phyloP scores from a whole-genome alignment of 2,888 invertebrate genomes.

The Slavum lentiscoides region DNA sequence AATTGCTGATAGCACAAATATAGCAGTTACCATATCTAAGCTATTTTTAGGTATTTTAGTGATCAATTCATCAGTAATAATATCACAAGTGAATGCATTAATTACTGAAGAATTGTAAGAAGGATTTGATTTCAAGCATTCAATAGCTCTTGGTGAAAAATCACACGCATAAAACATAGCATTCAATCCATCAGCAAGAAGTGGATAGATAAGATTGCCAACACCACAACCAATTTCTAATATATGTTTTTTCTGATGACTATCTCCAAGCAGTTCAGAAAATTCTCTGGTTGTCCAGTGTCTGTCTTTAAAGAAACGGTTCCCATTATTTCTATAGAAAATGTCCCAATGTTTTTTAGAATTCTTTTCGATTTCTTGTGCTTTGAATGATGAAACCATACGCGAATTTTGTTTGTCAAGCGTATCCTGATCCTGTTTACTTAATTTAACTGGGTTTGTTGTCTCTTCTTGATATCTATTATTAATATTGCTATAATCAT shows the following conservation, averaged over 20 bases:
- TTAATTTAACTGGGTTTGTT: conserved; percentile 41
- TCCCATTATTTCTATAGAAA: conserved; percentile 93
- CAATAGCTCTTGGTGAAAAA: conserved; percentile 86
- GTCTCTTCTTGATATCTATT: conserved; percentile 51
- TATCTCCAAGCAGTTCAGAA: conserved; percentile 72
- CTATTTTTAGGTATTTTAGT: conserved; percentile 57
- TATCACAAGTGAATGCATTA: conserved; percentile 81
- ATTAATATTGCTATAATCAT: conserved; percentile 48
- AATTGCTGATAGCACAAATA: conserved; percentile 94
- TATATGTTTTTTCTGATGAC: conserved; percentile 62
- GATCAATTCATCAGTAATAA: conserved; percentile 72
- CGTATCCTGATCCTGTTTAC: conserved; percentile 28
- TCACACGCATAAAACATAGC: conserved; percentile 85
- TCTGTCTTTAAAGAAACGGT: conserved; percentile 90
- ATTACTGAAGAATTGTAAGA: conserved; percentile 70
- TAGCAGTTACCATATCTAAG: conserved; percentile 82
- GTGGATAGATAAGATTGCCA: conserved; percentile 92
- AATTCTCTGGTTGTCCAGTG: conserved; percentile 98
- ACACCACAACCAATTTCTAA: conserved; percentile 94
- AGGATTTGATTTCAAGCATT: conserved; percentile 74
- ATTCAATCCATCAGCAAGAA: conserved; percentile 74
- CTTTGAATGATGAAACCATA: conserved; percentile 73
- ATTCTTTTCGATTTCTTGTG: conserved; percentile 76
- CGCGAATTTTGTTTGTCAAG: conserved; percentile 72
- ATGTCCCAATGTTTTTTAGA: conserved; percentile 92